Base-by-base conservation (phyloP, 1,140 invertebrate genomes). In the Phocides pigmalion region DNA sequence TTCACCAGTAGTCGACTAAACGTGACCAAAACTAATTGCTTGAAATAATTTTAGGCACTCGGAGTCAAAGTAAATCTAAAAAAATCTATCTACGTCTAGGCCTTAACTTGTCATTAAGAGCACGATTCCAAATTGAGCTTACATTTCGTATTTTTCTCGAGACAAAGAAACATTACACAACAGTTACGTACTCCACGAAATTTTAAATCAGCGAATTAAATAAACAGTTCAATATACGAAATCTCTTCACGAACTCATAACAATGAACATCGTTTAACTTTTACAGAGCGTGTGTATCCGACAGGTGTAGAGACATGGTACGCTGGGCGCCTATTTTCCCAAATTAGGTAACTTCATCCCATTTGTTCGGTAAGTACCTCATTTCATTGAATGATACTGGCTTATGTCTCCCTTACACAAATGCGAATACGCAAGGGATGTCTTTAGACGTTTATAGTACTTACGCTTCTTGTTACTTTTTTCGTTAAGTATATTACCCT, bases 361-460 rank as follows among this genome's bases (percentile, higher is more conserved):
- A 44, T 58, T 58, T 58, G 54, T 44, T 58, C 54, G 15, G 54
- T 58, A 58, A 58, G 54, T 58, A 46, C 54, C 54, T 58, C 54
- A 58, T 58, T 58, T 44, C 54, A 58, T 58, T 58, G 54, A 58
- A 58, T 58, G 41, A 58, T 58, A 44, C 54, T 58, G 41, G 54
- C 54, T 58, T 46, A 58, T 25, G 22, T 28, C 39, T 58, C 54
- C 42, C 39, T 58, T 58, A 58, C 20, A 58, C 41, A 46, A 46
- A 58, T 56, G 53, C 39, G 39, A 56, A 56, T 46, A 44, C 54
- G 53, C 53, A 16, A 19, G 53, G 54, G 54, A 58, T 25, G 54
- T 46, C 54, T 58, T 58, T 46, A 58, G 15, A 25, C 39, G 54
- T 58, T 46, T 39, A 14, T 39, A 5, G 9, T 39, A 39, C 12